These are phyloP conservation scores for Pterobdella sp. DNA, from an alignment of 2,888 invertebrate genomes.

Conservation along the genomic window DNA sequence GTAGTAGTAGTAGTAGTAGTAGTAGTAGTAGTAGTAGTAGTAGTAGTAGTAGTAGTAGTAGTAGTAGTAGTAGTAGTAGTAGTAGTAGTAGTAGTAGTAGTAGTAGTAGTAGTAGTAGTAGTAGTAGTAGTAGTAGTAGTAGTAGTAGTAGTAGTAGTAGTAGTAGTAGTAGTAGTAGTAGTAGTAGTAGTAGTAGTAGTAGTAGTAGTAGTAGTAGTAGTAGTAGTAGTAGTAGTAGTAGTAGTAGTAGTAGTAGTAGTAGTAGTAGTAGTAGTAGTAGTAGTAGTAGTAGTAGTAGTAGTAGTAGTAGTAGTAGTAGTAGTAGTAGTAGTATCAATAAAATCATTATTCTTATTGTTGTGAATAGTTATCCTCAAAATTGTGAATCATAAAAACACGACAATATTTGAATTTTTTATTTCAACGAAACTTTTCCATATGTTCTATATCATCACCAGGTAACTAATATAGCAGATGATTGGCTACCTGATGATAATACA, in stretches of 20 bases:
- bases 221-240: constrained; percentile 5
- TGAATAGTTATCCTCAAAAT: too few species aligned
- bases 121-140: constrained; percentile 15
- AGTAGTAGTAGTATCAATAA: constrained; percentile 12
- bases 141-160: constrained; percentile 6
- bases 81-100: constrained; percentile 21
- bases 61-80: constrained; percentile 20
- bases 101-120: constrained; percentile 21
- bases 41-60: constrained; percentile 19
- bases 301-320: constrained; percentile 8
- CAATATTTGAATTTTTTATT: too few species aligned
- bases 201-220: constrained; percentile 8
- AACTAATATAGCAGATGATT: not conserved
- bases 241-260: constrained; percentile 8
- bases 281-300: constrained; percentile 6
- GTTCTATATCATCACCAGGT: not conserved
- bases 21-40: constrained; percentile 19
- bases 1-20: constrained; percentile 21
- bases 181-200: constrained; percentile 8
- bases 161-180: constrained; percentile 8
- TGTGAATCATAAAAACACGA: too few species aligned
- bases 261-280: constrained; percentile 6
- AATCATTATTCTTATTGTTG: too few species aligned
- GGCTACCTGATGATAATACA: not conserved
- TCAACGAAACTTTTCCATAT: too few species aligned